Evolutionary conservation across 2,888 invertebrate species (phyloP).

Genomic region (Cheilosia pagana): DNA sequence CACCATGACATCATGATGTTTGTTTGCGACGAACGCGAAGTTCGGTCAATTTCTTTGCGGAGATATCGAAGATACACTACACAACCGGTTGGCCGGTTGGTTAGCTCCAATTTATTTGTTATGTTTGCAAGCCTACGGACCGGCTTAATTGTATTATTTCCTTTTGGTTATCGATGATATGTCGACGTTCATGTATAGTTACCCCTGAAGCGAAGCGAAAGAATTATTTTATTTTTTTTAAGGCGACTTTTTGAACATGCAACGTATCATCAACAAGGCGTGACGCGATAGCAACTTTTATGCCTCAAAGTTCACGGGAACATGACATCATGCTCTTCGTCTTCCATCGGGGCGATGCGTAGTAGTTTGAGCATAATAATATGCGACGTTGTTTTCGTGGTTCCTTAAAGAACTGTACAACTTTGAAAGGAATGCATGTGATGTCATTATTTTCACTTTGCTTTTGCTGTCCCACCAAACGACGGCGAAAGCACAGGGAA

Average conservation of each 20-base stretch:
- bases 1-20: conserved; percentile 70
- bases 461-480: not conserved
- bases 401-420: conserved; percentile 26
- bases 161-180: not conserved
- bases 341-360: conserved; percentile 44
- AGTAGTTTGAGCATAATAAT: conserved; percentile 37
- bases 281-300: conserved; percentile 18
- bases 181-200: not conserved
- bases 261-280: conserved; percentile 28
- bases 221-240: not conserved
- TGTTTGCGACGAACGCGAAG: conserved; percentile 43
- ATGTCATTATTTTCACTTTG: conserved; percentile 42
- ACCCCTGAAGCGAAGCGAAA: not conserved
- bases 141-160: not conserved
- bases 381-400: conserved; percentile 40
- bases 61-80: conserved; percentile 11
- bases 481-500: no score
- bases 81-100: not conserved
- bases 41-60: conserved; percentile 55
- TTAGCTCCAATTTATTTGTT: conserved; percentile 15
- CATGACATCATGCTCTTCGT: conserved; percentile 51
- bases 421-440: not conserved
- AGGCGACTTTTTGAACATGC: conserved; percentile 25
- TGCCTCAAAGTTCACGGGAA: conserved; percentile 18
- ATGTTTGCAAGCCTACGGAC: not conserved